Conservation (phyloP, 2,888 invertebrate species). For the Drosophila merina region DNA sequence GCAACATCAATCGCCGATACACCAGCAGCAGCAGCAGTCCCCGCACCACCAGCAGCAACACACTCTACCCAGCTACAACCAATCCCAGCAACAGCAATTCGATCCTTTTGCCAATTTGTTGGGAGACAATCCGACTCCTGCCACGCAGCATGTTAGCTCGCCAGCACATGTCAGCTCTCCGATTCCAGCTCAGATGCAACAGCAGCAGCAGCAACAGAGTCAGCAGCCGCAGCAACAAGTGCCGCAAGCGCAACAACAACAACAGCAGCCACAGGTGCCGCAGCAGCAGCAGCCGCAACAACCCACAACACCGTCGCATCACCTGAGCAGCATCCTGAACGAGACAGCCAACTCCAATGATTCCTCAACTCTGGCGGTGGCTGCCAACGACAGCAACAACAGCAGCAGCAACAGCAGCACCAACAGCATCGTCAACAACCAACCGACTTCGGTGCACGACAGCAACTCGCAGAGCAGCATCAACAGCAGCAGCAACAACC, state of each 20-base stretch:
- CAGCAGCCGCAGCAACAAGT: constrained; percentile 60
- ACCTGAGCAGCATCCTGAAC: constrained; percentile 79
- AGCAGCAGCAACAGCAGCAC: constrained; percentile 83
- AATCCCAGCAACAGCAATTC: constrained; percentile 63
- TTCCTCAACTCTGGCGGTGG: constrained; percentile 82
- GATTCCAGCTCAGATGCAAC: constrained; percentile 64
- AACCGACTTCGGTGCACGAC: constrained; percentile 83
- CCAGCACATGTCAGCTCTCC: constrained; percentile 65
- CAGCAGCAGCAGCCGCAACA: constrained; percentile 42
- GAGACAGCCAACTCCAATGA: constrained; percentile 83
- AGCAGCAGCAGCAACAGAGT: constrained; percentile 60
- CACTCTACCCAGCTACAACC: constrained; percentile 82
- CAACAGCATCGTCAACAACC: constrained; percentile 83
- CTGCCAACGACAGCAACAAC: constrained; percentile 83
- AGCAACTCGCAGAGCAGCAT: constrained; percentile 84
- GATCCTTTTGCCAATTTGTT: constrained; percentile 76
- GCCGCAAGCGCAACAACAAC: constrained; percentile 40
- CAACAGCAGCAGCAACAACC: constrained; percentile 82
- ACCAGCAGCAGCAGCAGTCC: constrained; percentile 68
- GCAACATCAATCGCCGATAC: constrained; percentile 74
- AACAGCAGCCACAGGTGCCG: constrained; percentile 49
- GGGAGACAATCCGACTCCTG: constrained; percentile 37
- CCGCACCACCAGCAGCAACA: constrained; percentile 71
- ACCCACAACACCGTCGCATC: constrained; percentile 74
- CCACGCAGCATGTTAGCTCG: constrained; percentile 56